A percentile compares a stretch with the other conserved stretches of the same genome.
phyloP scores from a whole-genome alignment of 2,113 vertebrate species.

The Neotoma lepida region DNA sequence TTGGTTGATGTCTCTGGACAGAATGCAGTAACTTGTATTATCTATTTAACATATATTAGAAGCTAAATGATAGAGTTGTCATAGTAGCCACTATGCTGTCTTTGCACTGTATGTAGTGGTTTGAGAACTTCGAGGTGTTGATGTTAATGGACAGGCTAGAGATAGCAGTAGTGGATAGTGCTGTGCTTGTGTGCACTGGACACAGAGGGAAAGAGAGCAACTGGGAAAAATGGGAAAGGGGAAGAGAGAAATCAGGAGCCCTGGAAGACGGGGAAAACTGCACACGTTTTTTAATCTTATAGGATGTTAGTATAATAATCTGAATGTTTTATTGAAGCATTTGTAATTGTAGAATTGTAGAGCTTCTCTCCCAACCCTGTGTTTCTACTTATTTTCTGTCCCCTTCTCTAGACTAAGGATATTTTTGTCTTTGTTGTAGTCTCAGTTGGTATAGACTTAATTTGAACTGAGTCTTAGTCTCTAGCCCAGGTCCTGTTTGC shows the following conservation, averaged over 20 bases:
- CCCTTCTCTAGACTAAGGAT: neutral
- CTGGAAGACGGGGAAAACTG: neutral
- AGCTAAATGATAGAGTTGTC: constrained; percentile 30
- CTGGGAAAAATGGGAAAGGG: neutral
- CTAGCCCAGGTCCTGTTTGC: neutral
- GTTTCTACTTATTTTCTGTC: neutral
- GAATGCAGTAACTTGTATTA: neutral
- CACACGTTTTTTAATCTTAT: neutral
- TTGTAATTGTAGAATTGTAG: neutral
- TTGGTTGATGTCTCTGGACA: constrained; percentile 52
- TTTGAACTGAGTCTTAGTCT: neutral
- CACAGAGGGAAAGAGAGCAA: constrained; percentile 14
- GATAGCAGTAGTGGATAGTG: neutral
- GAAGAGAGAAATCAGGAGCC: neutral
- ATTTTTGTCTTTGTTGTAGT: neutral
- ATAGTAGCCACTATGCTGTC: neutral
- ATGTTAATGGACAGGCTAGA: neutral
- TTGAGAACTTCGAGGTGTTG: neutral
- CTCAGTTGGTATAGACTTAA: constrained; percentile 5
- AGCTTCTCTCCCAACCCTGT: neutral
- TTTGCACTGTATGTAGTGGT: constrained; percentile 30
- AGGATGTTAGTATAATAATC: neutral
- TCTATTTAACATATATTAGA: constrained; percentile 44
- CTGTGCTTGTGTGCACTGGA: neutral
- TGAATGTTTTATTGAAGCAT: neutral